Conservation (phyloP, 2,888 invertebrate genomes). For the Aspidiotus rigidus region DNA sequence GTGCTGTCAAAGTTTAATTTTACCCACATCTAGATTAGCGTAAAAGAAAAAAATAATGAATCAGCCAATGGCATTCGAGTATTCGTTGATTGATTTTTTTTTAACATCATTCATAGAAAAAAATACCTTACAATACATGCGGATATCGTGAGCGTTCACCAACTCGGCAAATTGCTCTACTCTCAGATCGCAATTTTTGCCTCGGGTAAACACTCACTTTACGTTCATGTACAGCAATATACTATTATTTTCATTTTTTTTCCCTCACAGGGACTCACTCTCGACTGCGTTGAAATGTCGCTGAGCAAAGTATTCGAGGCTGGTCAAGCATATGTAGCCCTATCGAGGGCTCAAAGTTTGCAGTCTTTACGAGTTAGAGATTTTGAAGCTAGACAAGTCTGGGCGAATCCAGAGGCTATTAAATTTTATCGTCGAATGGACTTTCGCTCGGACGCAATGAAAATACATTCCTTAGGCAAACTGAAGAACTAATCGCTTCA, state of each 20-base stretch:
- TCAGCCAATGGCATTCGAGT: too few relatives aligned
- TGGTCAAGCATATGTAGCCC: constrained; percentile 91
- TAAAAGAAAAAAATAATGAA: too few relatives aligned
- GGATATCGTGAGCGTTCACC: too few relatives aligned
- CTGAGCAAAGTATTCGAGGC: constrained; percentile 84
- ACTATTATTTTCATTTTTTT: constrained; percentile 14
- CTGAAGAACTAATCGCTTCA: too few relatives aligned
- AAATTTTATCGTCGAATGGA: constrained; percentile 68
- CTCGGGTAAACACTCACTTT: too few relatives aligned
- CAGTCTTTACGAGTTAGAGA: constrained; percentile 76
- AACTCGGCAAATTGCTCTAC: too few relatives aligned
- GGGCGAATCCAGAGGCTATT: constrained; percentile 76
- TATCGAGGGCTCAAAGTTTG: constrained; percentile 83
- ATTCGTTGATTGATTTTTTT: too few relatives aligned
- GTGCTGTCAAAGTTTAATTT: too few relatives aligned
- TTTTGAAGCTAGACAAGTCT: constrained; percentile 75
- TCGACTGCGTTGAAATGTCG: constrained; percentile 93
- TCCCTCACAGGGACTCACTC: constrained; percentile 69
- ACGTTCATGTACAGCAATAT: background rate
- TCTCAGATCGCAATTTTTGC: too few relatives aligned
- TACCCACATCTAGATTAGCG: too few relatives aligned
- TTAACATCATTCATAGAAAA: too few relatives aligned
- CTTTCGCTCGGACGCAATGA: constrained; percentile 57
- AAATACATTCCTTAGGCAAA: constrained; percentile 38
- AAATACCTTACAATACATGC: too few relatives aligned